Conservation (phyloP, 1,140 invertebrate species). For the Tetragonula clypearis region DNA sequence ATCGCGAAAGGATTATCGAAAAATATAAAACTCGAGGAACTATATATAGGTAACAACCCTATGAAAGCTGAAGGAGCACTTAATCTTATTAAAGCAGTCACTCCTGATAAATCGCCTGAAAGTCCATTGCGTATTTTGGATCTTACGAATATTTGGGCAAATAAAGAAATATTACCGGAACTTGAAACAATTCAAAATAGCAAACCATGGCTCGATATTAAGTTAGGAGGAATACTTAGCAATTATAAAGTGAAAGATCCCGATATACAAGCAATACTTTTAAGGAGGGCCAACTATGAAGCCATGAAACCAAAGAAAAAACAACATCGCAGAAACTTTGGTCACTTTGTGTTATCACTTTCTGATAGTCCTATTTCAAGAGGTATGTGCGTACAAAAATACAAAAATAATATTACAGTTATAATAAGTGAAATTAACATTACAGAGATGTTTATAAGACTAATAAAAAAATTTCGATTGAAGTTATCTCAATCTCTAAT, state of each 20-base stretch:
- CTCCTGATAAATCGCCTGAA: slow-evolving; percentile 45
- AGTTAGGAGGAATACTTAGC: slow-evolving; percentile 77
- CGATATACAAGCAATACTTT: slow-evolving; percentile 75
- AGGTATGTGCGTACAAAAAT: slow-evolving; percentile 53
- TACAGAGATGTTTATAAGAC: slow-evolving; percentile 69
- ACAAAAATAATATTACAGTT: neutral
- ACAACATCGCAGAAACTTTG: slow-evolving; percentile 77
- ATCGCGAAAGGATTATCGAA: slow-evolving; percentile 69
- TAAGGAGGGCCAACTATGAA: slow-evolving; percentile 79
- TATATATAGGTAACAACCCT: slow-evolving; percentile 74
- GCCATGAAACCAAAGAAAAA: slow-evolving; percentile 78
- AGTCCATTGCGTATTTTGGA: slow-evolving; percentile 72
- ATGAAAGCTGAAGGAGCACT: slow-evolving; percentile 66
- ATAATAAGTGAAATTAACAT: slow-evolving; percentile 22
- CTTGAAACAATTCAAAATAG: slow-evolving; percentile 68
- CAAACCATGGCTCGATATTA: slow-evolving; percentile 72
- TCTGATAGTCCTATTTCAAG: slow-evolving; percentile 57
- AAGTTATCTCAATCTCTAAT: slow-evolving; percentile 76
- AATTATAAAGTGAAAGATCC: slow-evolving; percentile 79
- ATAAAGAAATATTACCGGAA: slow-evolving; percentile 71
- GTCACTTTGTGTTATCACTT: slow-evolving; percentile 73
- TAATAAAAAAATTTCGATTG: slow-evolving; percentile 74
- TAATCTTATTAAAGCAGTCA: slow-evolving; percentile 62
- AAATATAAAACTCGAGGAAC: slow-evolving; percentile 67
- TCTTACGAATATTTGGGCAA: slow-evolving; percentile 77